Evolutionary conservation across 2,888 invertebrate genomes (phyloP), one percentile per base, ranked within the genome.

Genomic region (Helicoverpa assulta): DNA sequence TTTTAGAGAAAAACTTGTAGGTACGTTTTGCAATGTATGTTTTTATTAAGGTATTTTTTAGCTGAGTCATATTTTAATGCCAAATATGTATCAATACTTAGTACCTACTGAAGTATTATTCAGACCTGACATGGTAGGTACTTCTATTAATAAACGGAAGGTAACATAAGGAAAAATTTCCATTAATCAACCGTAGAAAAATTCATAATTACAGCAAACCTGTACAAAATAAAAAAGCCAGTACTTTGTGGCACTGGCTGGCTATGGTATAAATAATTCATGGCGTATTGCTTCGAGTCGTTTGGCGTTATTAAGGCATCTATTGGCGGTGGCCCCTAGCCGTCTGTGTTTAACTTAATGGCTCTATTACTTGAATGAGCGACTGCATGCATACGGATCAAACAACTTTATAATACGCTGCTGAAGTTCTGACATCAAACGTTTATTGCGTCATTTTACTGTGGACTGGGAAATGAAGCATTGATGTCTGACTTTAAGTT

Each of bases 281-380:
- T 88, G 77, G 73, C 80, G 73, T 86, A 87, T 86, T 86, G 85
- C 85, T 84, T 81, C 80, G 72, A 83, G 82, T 75, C 83, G 83
- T 82, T 84, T 70, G 81, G 84, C 76, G 85, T 87, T 89, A 88
- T 85, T 85, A 86, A 86, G 85, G 87, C 81, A 88, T 89, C 87
- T 86, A 91, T 91, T 88, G 89, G 86, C 85, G 85, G 84, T 80
- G 81, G 80, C 82, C 76, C 76, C 77, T 82, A 81, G 67, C 84
- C 85, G 85, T 82, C 85, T 88, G 81, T 86, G 81, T 89, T 92
- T 89, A 89, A 89, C 78, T 84, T 91, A 93, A 93, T 92, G 84
- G 89, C 91, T 93, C 91, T 90, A 92, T 93, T 93, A 91, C 87
- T 86, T 75, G 88, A 92, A 92, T 91, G 84, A 88, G 84, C 73